Evolutionary conservation across 2,888 invertebrate species (phyloP), one percentile per base, ranked within the genome.

Genomic region (Megamerina dolium): DNA sequence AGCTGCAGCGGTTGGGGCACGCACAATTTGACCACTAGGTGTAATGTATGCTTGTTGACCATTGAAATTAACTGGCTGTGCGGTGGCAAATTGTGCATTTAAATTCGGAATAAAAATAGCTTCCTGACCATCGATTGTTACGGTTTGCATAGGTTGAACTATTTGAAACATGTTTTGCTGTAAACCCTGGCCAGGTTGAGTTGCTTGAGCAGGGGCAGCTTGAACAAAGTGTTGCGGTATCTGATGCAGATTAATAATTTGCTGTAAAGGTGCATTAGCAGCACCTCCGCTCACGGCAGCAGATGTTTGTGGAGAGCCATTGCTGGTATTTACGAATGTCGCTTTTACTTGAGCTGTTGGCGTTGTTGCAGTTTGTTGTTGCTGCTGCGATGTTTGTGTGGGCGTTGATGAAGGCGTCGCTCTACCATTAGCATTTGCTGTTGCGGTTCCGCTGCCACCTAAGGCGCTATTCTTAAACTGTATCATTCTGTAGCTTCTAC

Each of bases 71-170:
- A 56, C 73, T 53, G 61, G 73, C 70, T 82, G 80, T 0, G 71
- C 70, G 1, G 68, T 63, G 20, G 67, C 59, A 18, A 72, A 48
- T 39, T 70, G 72, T 1, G 61, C 50, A 53, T 81, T 80, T 50
- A 85, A 80, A 14, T 88, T 85, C 4, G 92, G 92, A 61, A 93
- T 91, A 64, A 92, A 90, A 17, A 93, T 77, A 0, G 91, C 91
- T 61, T 94, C 92, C 64, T 93, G 92, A 0, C 92, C 92, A 67
- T 94, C 93, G 16, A 93, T 85, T 16, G 88, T 91, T 42, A 94
- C 87, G 0, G 91, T 86, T 68, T 93, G 93, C 81, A 91, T 85
- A 27, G 87, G 87, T 39, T 80, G 85, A 60, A 86, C 82, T 30
- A 72, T 66, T 37, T 68, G 68, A 46, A 72, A 68, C 70, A 72